Evolutionary conservation across 2,888 invertebrate species (phyloP).

Genomic region (Habrosyne pyritoides): DNA sequence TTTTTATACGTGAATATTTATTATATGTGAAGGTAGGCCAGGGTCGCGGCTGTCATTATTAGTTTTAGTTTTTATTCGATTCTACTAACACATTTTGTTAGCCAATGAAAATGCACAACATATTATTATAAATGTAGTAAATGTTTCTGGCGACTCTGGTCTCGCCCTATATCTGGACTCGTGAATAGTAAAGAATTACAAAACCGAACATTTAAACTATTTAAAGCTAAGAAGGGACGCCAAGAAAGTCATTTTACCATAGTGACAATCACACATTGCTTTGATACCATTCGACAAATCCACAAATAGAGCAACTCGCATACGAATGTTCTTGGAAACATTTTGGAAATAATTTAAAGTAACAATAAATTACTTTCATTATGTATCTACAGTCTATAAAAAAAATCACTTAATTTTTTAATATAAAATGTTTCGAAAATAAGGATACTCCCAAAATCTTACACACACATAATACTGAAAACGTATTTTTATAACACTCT

Average conservation of each 20-base stretch:
- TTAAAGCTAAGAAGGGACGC: constrained; percentile 81
- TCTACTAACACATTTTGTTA: background rate
- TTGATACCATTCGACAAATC: constrained; percentile 45
- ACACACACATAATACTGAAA: constrained; percentile 81
- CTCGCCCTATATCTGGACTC: constrained; percentile 1
- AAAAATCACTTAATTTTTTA: constrained; percentile 71
- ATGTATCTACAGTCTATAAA: constrained; percentile 71
- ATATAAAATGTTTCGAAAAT: constrained; percentile 69
- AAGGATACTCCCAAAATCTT: constrained; percentile 72
- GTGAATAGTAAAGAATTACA: constrained; percentile 34
- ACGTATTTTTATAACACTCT: constrained; percentile 64
- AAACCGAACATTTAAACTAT: constrained; percentile 59
- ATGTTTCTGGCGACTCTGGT: background rate
- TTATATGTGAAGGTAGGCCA: background rate
- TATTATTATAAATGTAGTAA: background rate
- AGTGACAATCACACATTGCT: constrained; percentile 52
- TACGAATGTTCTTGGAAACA: constrained; percentile 66
- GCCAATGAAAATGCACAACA: background rate
- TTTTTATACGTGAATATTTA: too few species aligned
- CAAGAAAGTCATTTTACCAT: constrained; percentile 57
- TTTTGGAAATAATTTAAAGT: constrained; percentile 79
- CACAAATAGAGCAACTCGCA: constrained; percentile 47
- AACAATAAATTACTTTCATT: constrained; percentile 78
- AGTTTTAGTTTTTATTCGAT: background rate
- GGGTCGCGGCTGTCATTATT: background rate